Conservation (phyloP, 2,888 invertebrate genomes). For the Bimastos eiseni region DNA sequence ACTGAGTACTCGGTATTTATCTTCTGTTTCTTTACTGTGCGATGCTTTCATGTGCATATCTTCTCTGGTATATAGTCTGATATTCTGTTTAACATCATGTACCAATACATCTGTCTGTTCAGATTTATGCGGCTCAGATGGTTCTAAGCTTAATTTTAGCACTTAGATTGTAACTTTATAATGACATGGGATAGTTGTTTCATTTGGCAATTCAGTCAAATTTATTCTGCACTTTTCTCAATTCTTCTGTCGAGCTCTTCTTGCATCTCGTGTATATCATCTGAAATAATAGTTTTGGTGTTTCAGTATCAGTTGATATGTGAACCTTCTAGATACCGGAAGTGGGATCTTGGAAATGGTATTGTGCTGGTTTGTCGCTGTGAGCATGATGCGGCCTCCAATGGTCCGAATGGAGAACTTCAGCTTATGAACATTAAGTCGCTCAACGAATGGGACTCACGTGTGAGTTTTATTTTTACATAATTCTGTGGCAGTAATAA, state of each 20-base stretch:
- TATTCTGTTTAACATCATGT: not conserved
- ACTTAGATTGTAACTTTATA: not conserved
- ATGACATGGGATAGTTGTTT: not conserved
- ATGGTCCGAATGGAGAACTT: constrained; percentile 71
- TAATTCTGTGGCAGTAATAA: not conserved
- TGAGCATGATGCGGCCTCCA: constrained; percentile 89
- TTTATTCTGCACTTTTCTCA: not conserved
- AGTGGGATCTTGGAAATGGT: constrained; percentile 92
- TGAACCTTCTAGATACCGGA: constrained; percentile 72
- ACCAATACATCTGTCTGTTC: not conserved
- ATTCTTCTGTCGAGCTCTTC: not conserved
- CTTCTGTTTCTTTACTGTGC: not conserved
- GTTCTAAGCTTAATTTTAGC: not conserved
- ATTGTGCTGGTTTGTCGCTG: constrained; percentile 89
- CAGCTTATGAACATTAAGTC: constrained; percentile 95
- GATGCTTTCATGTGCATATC: not conserved
- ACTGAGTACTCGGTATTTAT: not conserved
- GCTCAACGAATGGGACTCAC: constrained; percentile 98
- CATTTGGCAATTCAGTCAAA: too few species aligned
- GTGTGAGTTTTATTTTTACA: constrained; percentile 63
- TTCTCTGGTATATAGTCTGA: not conserved
- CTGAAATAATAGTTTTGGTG: not conserved
- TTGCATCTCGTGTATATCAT: not conserved
- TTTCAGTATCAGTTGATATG: not conserved
- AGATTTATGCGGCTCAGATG: not conserved